Conservation (phyloP, 2,888 invertebrate species). For the Drosophila austrosaltans region DNA sequence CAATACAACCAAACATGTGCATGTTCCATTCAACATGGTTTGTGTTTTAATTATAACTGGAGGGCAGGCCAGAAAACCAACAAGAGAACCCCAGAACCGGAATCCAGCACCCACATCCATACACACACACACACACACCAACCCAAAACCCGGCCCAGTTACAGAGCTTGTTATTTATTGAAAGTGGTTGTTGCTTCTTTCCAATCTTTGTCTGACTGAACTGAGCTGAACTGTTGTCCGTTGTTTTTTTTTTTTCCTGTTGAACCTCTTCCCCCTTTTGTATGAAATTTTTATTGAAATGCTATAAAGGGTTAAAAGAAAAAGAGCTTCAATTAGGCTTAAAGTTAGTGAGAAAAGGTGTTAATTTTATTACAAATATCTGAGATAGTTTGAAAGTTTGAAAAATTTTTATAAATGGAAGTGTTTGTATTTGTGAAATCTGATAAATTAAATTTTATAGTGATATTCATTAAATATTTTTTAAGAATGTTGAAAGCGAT, state of each 20-base stretch:
- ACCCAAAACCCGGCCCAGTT: neutral
- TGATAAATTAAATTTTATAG: no score
- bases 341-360: neutral
- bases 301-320: neutral
- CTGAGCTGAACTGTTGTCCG: neutral
- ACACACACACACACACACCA: neutral
- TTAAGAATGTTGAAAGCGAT: no score
- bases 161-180: slow-evolving; percentile 31
- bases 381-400: no score
- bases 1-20: slow-evolving; percentile 24
- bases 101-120: slow-evolving; percentile 16
- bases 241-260: neutral
- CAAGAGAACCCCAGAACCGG: slow-evolving; percentile 14
- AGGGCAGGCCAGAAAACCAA: slow-evolving; percentile 36
- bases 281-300: slow-evolving; percentile 1
- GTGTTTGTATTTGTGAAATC: no score
- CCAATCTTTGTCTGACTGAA: slow-evolving; percentile 13
- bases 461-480: no score
- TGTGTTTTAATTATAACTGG: slow-evolving; percentile 66
- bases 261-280: neutral
- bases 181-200: slow-evolving; percentile 18
- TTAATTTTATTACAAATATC: no score
- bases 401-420: no score
- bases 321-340: slow-evolving; percentile 3
- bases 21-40: slow-evolving; percentile 32